A percentile compares a stretch with the other conserved stretches of the same genome.
Evolutionary conservation across 1,140 invertebrate species (phyloP).

Genomic region (fruit fly (Drosophila melanogaster)): DNA sequence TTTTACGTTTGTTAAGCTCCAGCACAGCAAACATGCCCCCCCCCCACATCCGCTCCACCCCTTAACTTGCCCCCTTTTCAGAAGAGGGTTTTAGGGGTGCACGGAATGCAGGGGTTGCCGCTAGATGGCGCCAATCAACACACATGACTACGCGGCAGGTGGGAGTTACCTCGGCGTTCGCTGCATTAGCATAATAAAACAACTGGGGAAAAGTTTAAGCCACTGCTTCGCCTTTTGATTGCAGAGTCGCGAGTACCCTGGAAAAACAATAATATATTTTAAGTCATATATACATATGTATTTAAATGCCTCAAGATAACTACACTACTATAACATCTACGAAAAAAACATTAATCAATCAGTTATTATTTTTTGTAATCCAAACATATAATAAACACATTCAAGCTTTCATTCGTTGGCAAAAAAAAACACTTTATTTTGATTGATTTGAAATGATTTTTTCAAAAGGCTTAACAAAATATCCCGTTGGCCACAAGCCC

Average conservation of each 20-base stretch:
- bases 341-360: no score
- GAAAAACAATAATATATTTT: background rate
- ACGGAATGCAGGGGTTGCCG: no score
- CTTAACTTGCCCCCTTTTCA: background rate
- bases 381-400: no score
- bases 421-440: background rate
- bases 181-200: conserved; percentile 74
- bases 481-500: no score
- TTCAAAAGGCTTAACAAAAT: background rate
- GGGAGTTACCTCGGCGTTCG: conserved; percentile 21
- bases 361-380: no score
- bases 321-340: no score
- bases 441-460: background rate
- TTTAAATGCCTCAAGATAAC: no score
- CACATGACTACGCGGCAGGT: conserved; percentile 41
- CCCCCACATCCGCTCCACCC: background rate
- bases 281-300: no score
- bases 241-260: background rate
- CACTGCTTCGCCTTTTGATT: background rate
- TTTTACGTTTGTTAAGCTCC: conserved; percentile 9
- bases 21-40: background rate
- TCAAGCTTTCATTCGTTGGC: no score
- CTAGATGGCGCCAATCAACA: conserved; percentile 54
- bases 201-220: conserved; percentile 23
- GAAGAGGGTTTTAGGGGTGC: background rate